A percentile compares a stretch with the other conserved stretches of the same genome.
phyloP scores from a whole-genome alignment of 1,140 invertebrate genomes.

The Thaumatotibia leucotreta region DNA sequence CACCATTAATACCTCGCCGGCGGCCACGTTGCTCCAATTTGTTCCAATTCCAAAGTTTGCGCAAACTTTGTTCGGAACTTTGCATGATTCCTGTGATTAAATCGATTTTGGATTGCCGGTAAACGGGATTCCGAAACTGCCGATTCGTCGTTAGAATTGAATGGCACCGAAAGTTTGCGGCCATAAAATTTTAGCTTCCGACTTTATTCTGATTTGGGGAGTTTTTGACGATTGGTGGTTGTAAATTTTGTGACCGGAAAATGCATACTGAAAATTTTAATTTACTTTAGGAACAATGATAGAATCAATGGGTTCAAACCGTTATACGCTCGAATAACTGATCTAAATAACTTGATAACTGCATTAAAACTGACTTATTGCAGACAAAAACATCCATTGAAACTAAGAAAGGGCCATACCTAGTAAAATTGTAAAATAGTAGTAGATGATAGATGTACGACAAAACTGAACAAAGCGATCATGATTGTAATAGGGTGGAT shows the following conservation, averaged over 20 bases:
- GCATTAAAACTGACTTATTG: too few relatives aligned
- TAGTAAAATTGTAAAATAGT: too few relatives aligned
- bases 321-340: too few relatives aligned
- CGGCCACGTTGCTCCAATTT: conserved; percentile 65
- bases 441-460: too few relatives aligned
- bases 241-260: not conserved
- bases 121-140: conserved; percentile 60
- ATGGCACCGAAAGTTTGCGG: conserved; percentile 37
- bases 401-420: too few relatives aligned
- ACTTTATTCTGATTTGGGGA: conserved; percentile 26
- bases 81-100: conserved; percentile 68
- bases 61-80: conserved; percentile 66
- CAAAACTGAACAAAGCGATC: too few relatives aligned
- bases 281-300: not conserved
- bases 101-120: conserved; percentile 69
- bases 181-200: conserved; percentile 43
- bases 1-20: conserved; percentile 62
- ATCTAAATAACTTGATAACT: too few relatives aligned
- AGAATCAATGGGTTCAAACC: not conserved
- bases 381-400: too few relatives aligned
- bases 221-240: not conserved
- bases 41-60: conserved; percentile 65
- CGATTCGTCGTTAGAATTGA: conserved; percentile 63
- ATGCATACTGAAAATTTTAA: not conserved
- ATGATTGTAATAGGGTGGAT: too few relatives aligned